phyloP scores from a whole-genome alignment of 2,888 invertebrate species.

The Dysmachus trigonus region DNA sequence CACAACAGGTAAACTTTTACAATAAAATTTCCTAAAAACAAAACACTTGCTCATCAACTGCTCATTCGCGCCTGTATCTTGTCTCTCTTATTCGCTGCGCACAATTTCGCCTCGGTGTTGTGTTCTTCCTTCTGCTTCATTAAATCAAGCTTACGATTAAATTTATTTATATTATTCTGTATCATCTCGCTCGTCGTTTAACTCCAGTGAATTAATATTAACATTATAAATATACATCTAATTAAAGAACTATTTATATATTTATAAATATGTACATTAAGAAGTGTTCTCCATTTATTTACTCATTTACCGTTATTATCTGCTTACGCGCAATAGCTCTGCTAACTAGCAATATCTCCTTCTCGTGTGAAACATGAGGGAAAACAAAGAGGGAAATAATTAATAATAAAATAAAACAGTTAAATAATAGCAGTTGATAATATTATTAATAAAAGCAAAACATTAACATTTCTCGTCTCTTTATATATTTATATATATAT shows the following conservation, averaged over 20 bases:
- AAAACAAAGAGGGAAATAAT: conserved; percentile 28
- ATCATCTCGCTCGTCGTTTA: conserved; percentile 19
- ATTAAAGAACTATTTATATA: conserved; percentile 42
- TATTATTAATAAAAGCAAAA: conserved; percentile 40
- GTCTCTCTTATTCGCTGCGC: background rate
- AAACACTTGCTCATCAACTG: conserved; percentile 24
- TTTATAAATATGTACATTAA: conserved; percentile 44
- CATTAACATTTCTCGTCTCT: conserved; percentile 36
- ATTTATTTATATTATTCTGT: conserved; percentile 37
- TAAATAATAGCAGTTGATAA: conserved; percentile 35
- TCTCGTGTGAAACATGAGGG: background rate
- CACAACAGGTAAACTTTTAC: conserved; percentile 41
- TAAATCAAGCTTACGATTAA: conserved; percentile 37
- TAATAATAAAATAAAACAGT: conserved; percentile 27
- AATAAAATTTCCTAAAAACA: conserved; percentile 42
- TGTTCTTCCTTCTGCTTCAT: conserved; percentile 23
- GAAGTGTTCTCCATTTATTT: conserved; percentile 24
- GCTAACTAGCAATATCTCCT: background rate
- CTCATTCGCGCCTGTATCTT: background rate
- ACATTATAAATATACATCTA: conserved; percentile 43
- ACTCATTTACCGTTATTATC: background rate
- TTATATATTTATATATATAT: conserved; percentile 39
- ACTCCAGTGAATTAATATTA: conserved; percentile 38
- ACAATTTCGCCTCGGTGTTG: background rate
- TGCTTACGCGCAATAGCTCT: conserved; percentile 11